These are phyloP conservation scores for Pleuronectes platessa DNA, from an alignment of 2,113 vertebrate species.

Conservation along the genomic window DNA sequence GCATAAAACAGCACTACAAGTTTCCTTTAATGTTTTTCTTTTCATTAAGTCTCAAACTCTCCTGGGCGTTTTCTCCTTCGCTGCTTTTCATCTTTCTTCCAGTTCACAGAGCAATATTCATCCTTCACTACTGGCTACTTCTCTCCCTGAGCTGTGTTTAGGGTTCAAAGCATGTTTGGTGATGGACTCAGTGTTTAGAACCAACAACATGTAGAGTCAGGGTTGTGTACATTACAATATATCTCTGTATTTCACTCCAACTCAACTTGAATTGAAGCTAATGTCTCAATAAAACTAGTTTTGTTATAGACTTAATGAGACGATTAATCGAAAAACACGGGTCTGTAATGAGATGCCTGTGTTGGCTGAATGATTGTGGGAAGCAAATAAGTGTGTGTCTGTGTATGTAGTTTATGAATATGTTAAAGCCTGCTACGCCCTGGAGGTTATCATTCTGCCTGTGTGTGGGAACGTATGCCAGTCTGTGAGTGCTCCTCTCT, in stretches of 20 bases:
- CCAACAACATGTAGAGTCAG: constrained; percentile 4
- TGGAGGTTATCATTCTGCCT: constrained; percentile 37
- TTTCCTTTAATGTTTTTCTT: constrained; percentile 13
- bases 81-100: constrained; percentile 16
- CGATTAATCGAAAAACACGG: constrained; percentile 55
- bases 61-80: background rate
- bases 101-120: background rate
- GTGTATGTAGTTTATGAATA: constrained; percentile 11
- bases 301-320: constrained; percentile 56
- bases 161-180: background rate
- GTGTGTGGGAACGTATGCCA: constrained; percentile 24
- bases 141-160: constrained; percentile 20
- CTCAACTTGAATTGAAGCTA: constrained; percentile 41
- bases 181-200: background rate
- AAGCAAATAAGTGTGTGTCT: background rate
- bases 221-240: constrained; percentile 16
- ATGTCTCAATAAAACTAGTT: constrained; percentile 55
- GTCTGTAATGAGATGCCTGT: constrained; percentile 41
- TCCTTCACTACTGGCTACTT: background rate
- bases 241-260: constrained; percentile 39
- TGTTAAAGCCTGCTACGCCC: constrained; percentile 26
- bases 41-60: background rate
- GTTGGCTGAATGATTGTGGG: background rate
- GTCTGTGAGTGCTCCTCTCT: constrained; percentile 8
- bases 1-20: background rate